Evolutionary conservation across 2,888 invertebrate species (phyloP), one percentile per base, ranked within the genome.

Genomic region (Drosophila meridiana): DNA sequence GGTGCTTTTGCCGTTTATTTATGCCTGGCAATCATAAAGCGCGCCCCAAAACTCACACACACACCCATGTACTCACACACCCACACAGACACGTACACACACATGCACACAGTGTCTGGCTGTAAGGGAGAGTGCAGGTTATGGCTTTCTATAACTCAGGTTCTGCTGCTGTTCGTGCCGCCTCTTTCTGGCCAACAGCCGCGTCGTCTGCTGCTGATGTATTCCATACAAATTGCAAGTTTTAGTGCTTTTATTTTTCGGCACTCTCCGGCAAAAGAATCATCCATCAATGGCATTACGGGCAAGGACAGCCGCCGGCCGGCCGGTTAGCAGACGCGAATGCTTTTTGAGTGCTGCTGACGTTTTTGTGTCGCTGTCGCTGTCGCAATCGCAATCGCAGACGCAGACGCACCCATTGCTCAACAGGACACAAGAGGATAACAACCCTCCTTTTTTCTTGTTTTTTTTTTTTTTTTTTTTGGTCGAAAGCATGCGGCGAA

Each of bases 271-370:
- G 73, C 80, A 82, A 80, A 79, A 84, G 87, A 78, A 85, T 89
- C 89, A 86, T 86, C 87, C 91, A 90, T 91, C 92, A 91, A 91
- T 92, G 91, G 90, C 82, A 91, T 90, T 90, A 89, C 84, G 76
- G 75, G 75, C 84, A 82, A 80, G 86, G 67, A 69, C 80, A 78
- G 61, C 52, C 55, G 65, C 53, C 62, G 61, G 73, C 65, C 52
- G 55, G 65, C 53, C 62, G 61, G 73, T 60, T 5, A 72, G 47
- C 32, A 65, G 70, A 62, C 65, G 63, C 73, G 87, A 84, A 75
- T 80, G 73, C 76, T 71, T 75, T 79, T 76, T 87, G 92, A 90
- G 90, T 91, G 90, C 71, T 75, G 69, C 68, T 87, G 91, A 92
- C 91, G 84, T 88, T 91, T 91, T 91, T 91, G 91, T 91, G 91